Evolutionary conservation across 2,797 vertebrate species (phyloP).

Genomic region (Cyclopterus lumpus): DNA sequence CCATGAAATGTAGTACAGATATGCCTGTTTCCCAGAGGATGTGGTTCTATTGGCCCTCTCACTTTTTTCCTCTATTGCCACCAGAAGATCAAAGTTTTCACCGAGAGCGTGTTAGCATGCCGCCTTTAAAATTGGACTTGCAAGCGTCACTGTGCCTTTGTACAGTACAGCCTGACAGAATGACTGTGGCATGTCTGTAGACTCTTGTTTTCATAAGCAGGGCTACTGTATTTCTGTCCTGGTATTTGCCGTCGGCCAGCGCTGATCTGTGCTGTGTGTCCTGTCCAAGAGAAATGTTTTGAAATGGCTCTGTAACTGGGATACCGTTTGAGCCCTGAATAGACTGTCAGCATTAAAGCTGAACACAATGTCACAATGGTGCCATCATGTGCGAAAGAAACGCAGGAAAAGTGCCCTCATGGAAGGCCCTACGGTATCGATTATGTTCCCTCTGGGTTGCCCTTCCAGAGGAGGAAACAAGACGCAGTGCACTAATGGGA

Average conservation of each 20-base stretch:
- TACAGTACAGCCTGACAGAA: conserved; percentile 5
- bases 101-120: neutral
- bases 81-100: neutral
- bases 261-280: conserved; percentile 29
- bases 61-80: neutral
- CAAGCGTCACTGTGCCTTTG: neutral
- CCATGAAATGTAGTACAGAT: too few species aligned
- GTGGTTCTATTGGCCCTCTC: too few species aligned
- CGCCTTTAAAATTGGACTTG: neutral
- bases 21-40: too few species aligned
- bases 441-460: neutral
- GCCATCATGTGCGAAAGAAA: too few species aligned
- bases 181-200: neutral
- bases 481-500: too few species aligned
- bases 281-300: conserved; percentile 49
- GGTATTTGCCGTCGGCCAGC: conserved; percentile 32
- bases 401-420: too few species aligned
- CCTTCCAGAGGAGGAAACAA: neutral
- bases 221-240: conserved; percentile 28
- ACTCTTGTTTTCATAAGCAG: conserved; percentile 18
- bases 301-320: conserved; percentile 31
- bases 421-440: neutral
- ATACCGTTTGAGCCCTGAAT: conserved; percentile 17
- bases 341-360: conserved; percentile 24
- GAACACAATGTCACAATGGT: neutral